These are phyloP conservation scores for Cydia splendana DNA, from an alignment of 1,140 invertebrate species.

Conservation along the genomic window DNA sequence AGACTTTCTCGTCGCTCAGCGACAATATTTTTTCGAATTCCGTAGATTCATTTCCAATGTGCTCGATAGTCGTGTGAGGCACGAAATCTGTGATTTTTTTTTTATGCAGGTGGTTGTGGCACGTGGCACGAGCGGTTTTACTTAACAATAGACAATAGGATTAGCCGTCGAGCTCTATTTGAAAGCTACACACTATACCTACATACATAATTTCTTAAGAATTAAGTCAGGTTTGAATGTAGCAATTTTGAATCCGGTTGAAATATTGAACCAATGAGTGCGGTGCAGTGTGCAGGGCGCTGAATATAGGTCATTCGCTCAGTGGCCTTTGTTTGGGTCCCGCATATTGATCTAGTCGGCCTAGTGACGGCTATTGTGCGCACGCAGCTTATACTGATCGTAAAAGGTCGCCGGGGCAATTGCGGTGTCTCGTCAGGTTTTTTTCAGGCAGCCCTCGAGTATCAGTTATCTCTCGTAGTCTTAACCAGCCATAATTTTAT, in stretches of 20 bases:
- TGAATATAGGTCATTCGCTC: slow-evolving; percentile 73
- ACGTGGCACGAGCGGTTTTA: too few relatives aligned
- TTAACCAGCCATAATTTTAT: too few relatives aligned
- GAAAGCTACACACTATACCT: too few relatives aligned
- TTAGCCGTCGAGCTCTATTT: too few relatives aligned
- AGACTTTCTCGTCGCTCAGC: too few relatives aligned
- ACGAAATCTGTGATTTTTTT: too few relatives aligned
- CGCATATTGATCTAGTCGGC: slow-evolving; percentile 60
- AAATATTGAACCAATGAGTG: slow-evolving; percentile 10
- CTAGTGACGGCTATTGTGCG: slow-evolving; percentile 48
- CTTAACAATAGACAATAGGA: too few relatives aligned
- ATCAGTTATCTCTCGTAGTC: background rate
- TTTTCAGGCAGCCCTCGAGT: background rate
- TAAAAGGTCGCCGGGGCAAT: slow-evolving; percentile 7
- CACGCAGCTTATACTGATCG: slow-evolving; percentile 47
- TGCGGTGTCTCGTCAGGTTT: background rate
- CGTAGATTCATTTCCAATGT: too few relatives aligned
- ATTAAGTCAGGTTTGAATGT: background rate
- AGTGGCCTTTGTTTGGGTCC: slow-evolving; percentile 72
- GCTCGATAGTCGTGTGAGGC: too few relatives aligned
- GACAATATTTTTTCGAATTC: too few relatives aligned
- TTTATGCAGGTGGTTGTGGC: too few relatives aligned
- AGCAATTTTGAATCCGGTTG: background rate
- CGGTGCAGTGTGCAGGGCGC: slow-evolving; percentile 42
- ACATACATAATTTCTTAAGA: background rate